Percentiles rank a stretch among this genome's conserved stretches.
Evolutionary conservation across 2,113 vertebrate species (phyloP).

Genomic region (Columba janthina): DNA sequence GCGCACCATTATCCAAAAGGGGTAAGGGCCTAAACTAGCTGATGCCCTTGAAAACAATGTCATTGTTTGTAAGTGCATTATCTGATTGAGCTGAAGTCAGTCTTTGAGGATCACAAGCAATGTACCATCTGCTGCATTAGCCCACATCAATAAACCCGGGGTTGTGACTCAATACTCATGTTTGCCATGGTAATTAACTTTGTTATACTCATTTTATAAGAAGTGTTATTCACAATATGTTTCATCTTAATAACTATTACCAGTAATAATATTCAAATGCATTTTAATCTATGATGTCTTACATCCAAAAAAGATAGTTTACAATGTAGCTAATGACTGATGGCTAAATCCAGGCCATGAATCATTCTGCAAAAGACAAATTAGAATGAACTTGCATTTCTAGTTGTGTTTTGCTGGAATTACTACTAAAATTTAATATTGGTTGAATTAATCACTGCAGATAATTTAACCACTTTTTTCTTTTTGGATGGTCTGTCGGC

Average conservation of each 20-base stretch:
- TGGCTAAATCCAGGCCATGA: neutral
- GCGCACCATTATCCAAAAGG: neutral
- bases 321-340: neutral
- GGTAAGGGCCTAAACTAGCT: neutral
- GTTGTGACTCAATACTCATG: neutral
- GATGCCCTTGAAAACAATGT: neutral
- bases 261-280: neutral
- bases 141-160: neutral
- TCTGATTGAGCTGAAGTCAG: neutral
- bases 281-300: neutral
- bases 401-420: neutral
- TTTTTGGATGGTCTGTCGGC: neutral
- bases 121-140: neutral
- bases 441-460: neutral
- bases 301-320: neutral
- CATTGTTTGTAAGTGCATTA: neutral
- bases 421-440: neutral
- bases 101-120: neutral
- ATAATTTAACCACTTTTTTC: neutral
- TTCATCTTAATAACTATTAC: neutral
- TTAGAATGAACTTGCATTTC: neutral
- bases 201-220: neutral
- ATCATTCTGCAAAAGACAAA: neutral
- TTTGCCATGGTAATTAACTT: neutral
- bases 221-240: neutral